These are phyloP conservation scores for Toxonevra muliebris DNA, from an alignment of 2,888 invertebrate genomes.

Conservation along the genomic window DNA sequence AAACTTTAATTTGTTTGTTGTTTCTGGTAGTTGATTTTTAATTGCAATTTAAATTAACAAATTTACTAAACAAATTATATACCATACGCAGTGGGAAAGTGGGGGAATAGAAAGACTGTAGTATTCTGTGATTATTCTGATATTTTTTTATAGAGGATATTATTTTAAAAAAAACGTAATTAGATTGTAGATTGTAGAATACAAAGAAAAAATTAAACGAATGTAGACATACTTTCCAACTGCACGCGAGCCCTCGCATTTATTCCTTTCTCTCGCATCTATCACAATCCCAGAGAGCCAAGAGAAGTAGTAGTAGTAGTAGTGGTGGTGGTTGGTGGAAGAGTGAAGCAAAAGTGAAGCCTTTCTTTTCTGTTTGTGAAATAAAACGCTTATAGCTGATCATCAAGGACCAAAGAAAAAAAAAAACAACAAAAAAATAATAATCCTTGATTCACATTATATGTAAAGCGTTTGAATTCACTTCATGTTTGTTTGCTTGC, in stretches of 20 bases:
- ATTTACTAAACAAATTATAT: background rate
- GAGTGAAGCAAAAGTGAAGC: conserved; percentile 9
- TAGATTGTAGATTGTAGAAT: conserved; percentile 7
- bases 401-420: no score
- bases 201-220: background rate
- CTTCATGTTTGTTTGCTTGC: background rate
- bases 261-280: conserved; percentile 24
- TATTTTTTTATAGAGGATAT: conserved; percentile 18
- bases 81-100: conserved; percentile 15
- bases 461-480: no score
- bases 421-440: no score
- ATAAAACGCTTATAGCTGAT: no score
- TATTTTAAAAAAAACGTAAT: background rate
- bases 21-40: background rate
- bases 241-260: conserved; percentile 46
- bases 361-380: background rate
- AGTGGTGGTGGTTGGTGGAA: conserved; percentile 5
- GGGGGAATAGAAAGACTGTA: conserved; percentile 12
- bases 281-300: conserved; percentile 14
- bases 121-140: conserved; percentile 4
- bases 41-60: conserved; percentile 7
- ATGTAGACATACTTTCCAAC: conserved; percentile 46
- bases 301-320: conserved; percentile 9
- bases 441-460: no score
- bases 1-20: conserved; percentile 6